Evolutionary conservation across 37 sponge, comb jelly and placozoan species (phyloP).

Genomic region (Lycopodina hypogea): DNA sequence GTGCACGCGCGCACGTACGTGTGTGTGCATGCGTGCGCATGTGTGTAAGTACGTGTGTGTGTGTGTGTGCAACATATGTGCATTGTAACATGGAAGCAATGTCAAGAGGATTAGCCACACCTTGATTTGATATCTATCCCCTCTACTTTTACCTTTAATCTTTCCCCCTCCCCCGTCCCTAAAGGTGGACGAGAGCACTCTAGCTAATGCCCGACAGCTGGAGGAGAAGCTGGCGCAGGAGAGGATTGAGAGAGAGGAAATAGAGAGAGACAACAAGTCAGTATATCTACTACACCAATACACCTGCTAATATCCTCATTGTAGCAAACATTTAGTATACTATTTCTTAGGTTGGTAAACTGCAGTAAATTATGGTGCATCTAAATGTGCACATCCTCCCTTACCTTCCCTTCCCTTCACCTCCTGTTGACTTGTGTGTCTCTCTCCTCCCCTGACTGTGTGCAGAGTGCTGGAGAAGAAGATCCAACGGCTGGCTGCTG

Average conservation of each 20-base stretch:
- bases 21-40: no score
- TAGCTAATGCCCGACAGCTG: constrained; percentile 23
- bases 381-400: neutral
- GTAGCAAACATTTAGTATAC: neutral
- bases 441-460: neutral
- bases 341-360: no score
- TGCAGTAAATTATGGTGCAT: no score
- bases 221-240: constrained; percentile 55
- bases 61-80: no score
- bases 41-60: no score
- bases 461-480: constrained; percentile 23
- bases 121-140: no score
- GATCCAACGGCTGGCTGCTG: neutral
- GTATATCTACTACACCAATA: constrained; percentile 1
- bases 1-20: no score
- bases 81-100: no score
- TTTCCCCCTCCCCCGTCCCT: neutral
- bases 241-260: constrained; percentile 35
- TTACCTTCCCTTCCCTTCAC: neutral
- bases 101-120: no score
- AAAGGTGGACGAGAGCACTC: neutral
- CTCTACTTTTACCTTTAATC: neutral
- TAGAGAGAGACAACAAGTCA: constrained; percentile 38
- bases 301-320: neutral
- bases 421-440: no score